Percentiles rank a stretch among this genome's conserved stretches.
Conservation (phyloP, 2,113 vertebrate species). For the Megalops atlanticus region DNA sequence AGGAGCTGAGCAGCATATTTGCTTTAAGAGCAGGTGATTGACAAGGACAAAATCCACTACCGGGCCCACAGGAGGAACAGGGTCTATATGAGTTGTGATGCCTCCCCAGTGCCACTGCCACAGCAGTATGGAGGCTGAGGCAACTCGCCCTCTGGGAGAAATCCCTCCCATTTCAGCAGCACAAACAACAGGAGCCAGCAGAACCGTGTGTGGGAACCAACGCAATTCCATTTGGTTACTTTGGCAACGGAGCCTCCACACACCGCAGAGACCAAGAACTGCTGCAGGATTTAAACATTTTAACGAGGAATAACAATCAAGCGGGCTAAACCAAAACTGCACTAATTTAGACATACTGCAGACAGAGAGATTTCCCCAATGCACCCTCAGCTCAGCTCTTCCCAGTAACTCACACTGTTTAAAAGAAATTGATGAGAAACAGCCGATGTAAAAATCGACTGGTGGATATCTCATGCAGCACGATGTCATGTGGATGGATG, state of each 20-base stretch:
- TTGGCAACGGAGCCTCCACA: slow-evolving; percentile 20
- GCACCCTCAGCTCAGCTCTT: too few species aligned
- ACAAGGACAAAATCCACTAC: not conserved
- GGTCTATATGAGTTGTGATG: not conserved
- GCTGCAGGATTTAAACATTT: slow-evolving; percentile 7
- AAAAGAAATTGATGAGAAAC: not conserved
- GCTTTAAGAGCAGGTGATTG: not conserved
- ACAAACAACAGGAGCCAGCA: not conserved
- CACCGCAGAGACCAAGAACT: not conserved
- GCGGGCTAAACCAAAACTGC: not conserved
- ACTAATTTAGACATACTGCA: not conserved
- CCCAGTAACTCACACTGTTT: not conserved
- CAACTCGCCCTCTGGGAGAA: not conserved
- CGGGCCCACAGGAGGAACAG: not conserved
- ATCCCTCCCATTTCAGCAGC: not conserved
- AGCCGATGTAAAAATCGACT: too few species aligned
- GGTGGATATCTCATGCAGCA: too few species aligned
- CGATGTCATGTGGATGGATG: too few species aligned
- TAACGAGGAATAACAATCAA: slow-evolving; percentile 12
- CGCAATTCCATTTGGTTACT: slow-evolving; percentile 14
- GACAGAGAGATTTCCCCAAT: not conserved
- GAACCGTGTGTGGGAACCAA: not conserved
- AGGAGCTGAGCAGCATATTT: too few species aligned
- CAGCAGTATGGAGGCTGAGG: not conserved
- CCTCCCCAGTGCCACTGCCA: not conserved